Evolutionary conservation across 1,140 invertebrate species (phyloP), one percentile per base, ranked within the genome.

Genomic region (Drosophila nigrodunni): DNA sequence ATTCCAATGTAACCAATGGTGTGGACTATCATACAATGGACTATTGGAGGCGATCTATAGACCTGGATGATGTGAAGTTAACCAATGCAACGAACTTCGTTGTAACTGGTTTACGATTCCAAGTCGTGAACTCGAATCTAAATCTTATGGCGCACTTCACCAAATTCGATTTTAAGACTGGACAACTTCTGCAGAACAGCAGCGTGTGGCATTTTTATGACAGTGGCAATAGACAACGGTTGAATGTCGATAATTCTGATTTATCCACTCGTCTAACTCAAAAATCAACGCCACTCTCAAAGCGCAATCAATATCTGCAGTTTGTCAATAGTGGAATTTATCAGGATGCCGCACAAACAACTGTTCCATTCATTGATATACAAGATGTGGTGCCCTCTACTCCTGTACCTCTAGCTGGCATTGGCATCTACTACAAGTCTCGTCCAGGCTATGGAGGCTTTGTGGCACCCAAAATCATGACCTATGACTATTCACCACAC

Each of bases 371-470:
- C 13, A 35, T 35, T 0, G 50, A 54, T 18, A 13, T 54, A 30
- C 50, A 54, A n/a, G 50, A 54, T 35, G 30, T 54, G 7, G 34
- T 10, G 1, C 35, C 25, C 7, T 10, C 9, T 30, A 9, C 21
- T 21, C 49, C 49, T 11, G 49, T 34, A 3, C 49, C 49, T 2
- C 35, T 35, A 5, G 11, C 34, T 3, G 50, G 50, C 13, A 37
- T 54, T 15, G 50, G 50, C 7, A 7, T 54, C 11, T 35, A 54
- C 30, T 54, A 54, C 35, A 54, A 54, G 21, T 9, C 10, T 3
- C 34, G 50, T 35, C 11, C n/a, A 8, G 50, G 50, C 2, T 54
- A 35, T 54, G 50, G 50, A 1, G 50, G 50, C n/a, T 35, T 54
- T 50, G 5, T 50, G 0, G 47, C 47, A n/a, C 47, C 37, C 37